Percentiles rank a stretch among this genome's conserved stretches.
These are phyloP conservation scores for Hylaeus anthracinus DNA, from an alignment of 1,140 invertebrate genomes.

Conservation along the genomic window DNA sequence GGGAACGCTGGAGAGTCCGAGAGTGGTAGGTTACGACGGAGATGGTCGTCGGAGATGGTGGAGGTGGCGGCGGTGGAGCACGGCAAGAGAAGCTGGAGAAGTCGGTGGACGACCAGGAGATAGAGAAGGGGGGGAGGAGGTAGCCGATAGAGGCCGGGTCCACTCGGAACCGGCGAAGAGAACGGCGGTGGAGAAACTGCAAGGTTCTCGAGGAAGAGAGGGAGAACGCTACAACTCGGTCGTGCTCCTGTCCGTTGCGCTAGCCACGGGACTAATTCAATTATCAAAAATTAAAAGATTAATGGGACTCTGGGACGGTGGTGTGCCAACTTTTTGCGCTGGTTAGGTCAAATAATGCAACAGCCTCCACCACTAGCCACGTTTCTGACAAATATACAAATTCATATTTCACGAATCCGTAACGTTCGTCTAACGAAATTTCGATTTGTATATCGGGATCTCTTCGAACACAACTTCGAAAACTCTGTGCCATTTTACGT, in stretches of 20 bases:
- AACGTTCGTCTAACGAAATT: too few relatives aligned
- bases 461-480: too few relatives aligned
- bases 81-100: conserved; percentile 13
- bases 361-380: too few relatives aligned
- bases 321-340: too few relatives aligned
- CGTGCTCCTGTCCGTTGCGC: not conserved
- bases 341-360: too few relatives aligned
- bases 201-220: conserved; percentile 6
- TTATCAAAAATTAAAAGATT: not conserved
- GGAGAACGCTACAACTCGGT: conserved; percentile 12
- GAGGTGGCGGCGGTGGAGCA: conserved; percentile 1
- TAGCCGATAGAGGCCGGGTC: conserved; percentile 33
- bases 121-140: conserved; percentile 39
- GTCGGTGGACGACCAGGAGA: conserved; percentile 4
- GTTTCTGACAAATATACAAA: too few relatives aligned
- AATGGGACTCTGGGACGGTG: too few relatives aligned
- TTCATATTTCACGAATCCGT: too few relatives aligned
- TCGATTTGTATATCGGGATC: too few relatives aligned
- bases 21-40: conserved; percentile 37
- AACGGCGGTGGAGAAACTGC: conserved; percentile 42
- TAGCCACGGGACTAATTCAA: conserved; percentile 2
- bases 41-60: conserved; percentile 20
- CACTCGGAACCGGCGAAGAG: conserved; percentile 38
- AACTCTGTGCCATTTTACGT: too few relatives aligned
- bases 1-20: conserved; percentile 3